Base-by-base conservation (phyloP, 1,140 invertebrate species). In the Musca vetustissima region DNA sequence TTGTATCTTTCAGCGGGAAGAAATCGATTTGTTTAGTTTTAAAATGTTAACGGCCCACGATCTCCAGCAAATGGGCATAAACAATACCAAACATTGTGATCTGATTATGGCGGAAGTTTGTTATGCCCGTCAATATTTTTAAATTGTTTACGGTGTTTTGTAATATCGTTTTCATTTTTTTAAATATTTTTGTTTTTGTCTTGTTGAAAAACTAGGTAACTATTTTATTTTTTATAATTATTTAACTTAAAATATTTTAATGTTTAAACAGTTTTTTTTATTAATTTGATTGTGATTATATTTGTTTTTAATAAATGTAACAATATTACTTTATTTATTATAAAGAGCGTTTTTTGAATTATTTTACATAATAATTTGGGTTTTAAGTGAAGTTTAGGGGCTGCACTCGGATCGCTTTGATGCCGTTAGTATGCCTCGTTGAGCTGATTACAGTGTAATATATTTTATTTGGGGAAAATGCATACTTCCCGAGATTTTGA, bases 281-380 rank as follows among this genome's bases (percentile, higher is more conserved):
- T 13, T 43, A 50, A 24, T 25, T 43, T 50, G 64, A 22, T 65
- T 65, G 36, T 50, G 25, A 50, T 66, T 25, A 1, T 49, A 17
- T n/a, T n/a, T n/a, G 49, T 66, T 66, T 66, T 66, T 50, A 66
- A 65, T 48, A 47, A 49, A 65, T 48, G 48, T 50, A 66, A 66
- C 19, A 24, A 25, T 43, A 11, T 43, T 43, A 43, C 13, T 43
- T n/a, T n/a, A n/a, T n/a, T n/a, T n/a, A n/a, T n/a, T 43, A 43
- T 43, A 28, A 28, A 28, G 8, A 28, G 8, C 8, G 3, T 8
- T 28, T 28, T 28, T 28, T 28, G 3, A 28, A 28, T n/a, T 28
- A 28, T 28, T 28, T 28, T 28, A 8, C 3, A n/a, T n/a, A n/a
- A n/a, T n/a, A n/a, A n/a, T n/a, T n/a, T n/a, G n/a, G n/a, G n/a